Evolutionary conservation across 2,113 vertebrate species (phyloP), one percentile per base, ranked within the genome.

Genomic region (Dicrurus megarhynchus): DNA sequence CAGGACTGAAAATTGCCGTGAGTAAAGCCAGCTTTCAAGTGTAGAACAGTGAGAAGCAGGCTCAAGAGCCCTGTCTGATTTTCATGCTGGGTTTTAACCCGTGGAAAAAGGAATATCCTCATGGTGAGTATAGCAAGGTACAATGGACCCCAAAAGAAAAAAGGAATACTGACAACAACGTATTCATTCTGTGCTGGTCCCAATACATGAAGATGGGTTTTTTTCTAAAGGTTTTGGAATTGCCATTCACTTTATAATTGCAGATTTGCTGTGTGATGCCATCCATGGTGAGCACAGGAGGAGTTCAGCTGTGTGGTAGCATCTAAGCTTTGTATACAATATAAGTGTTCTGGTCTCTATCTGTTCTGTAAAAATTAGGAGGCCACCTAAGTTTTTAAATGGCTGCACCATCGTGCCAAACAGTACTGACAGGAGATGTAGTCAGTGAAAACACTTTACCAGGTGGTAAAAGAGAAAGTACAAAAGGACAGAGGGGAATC

Each of bases 311-410:
- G 44, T 57, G 53, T 65, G 59, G 65, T 88, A 75, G 64, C 53
- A 92, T 95, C 88, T 93, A 76, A 93, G 67, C 82, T 90, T 90
- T 90, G 70, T 87, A 65, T 73, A 85, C 82, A 90, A 7, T 46
- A 1, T 26, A 65, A 76, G 70, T 82, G 85, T 76, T 85, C 61
- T 91, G 53, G 37, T 79, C 82, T 95, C 82, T 85, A 49, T 87
- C 57, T 82, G 49, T 44, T 87, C 85, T 90, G 89, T 85, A 67
- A 90, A 95, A 94, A 76, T 41, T 70, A 68, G 87, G 70, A 16
- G 65, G 53, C 90, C 78, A 88, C 84, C 53, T 90, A 73, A 88
- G 44, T 85, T 87, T 91, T 85, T 49, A 93, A 89, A 60, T 3
- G 0, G 8, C 61, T 71, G 76, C 78, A 30, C 33, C 33, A 59